phyloP scores from a whole-genome alignment of 2,797 vertebrate genomes.

The Lacerta bilineata region DNA sequence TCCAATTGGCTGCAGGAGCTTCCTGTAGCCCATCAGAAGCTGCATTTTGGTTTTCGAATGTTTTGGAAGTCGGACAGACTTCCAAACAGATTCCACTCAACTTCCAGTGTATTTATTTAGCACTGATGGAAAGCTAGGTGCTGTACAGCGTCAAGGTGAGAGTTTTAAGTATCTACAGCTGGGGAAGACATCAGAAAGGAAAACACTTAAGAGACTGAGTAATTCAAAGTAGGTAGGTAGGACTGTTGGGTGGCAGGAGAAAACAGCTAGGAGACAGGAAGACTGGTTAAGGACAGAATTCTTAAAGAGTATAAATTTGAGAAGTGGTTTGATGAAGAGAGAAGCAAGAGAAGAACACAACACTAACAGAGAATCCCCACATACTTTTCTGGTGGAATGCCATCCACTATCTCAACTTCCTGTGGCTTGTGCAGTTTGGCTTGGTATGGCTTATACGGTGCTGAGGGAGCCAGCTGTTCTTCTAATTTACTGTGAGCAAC shows the following conservation, averaged over 20 bases:
- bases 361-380: not conserved
- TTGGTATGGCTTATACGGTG: constrained; percentile 79
- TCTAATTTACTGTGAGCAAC: constrained; percentile 79
- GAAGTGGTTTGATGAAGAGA: not conserved
- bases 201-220: not conserved
- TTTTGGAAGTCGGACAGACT: no score
- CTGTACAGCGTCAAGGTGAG: not conserved
- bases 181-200: not conserved
- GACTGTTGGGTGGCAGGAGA: not conserved
- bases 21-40: no score
- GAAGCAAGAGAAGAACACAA: not conserved
- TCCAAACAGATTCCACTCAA: no score
- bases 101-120: not conserved
- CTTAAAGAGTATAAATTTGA: not conserved
- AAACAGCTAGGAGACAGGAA: not conserved
- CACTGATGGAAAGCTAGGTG: not conserved
- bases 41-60: no score
- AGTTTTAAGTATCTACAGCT: not conserved
- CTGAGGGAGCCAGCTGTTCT: constrained; percentile 80
- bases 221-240: not conserved
- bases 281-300: not conserved
- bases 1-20: no score
- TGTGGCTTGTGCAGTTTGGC: constrained; percentile 54
- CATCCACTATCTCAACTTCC: constrained; percentile 76
- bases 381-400: constrained; percentile 81